Base-by-base conservation (phyloP, 2,113 vertebrate species). In the Nettapus auritus region DNA sequence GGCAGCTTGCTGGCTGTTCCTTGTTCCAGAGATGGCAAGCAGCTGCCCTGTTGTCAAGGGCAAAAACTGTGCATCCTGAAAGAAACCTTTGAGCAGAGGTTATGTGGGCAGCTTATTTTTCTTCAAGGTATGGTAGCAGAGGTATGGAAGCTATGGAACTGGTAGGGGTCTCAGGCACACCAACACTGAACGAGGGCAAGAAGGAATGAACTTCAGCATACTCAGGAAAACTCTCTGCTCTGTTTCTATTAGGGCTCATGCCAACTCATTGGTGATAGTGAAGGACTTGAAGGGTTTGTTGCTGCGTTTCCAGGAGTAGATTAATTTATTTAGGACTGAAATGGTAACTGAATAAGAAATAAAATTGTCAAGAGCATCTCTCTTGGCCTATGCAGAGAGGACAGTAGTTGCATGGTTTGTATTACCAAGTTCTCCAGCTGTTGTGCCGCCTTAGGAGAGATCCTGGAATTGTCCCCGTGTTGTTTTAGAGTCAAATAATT, bases 391-490 rank as follows among this genome's bases (percentile, higher is more conserved):
- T 63, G 46, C 57, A 74, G 66, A 48, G 13, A 42, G 52, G 20
- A 46, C 31, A 34, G 23, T 64, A 44, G 28, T 76, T 86, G 15
- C 7, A 4, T 26, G 33, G 48, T 70, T 66, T 36, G 4, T 68
- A 36, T 50, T 82, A 17, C 38, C 5, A 3, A 17, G 48, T 31
- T 73, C 42, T 0, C 0, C n/a, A 33, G 60, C 4, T 7, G 14
- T 84, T 87, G 34, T 91, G 74, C 70, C 42, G 71, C 0, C 0
- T 55, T 33, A 67, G 77, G 38, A 44, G 31, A n/a, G 48, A 52
- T 31, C 36, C 40, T 71, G 66, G 50, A 56, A 34, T 81, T 59
- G 52, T 82, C 34, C 22, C 12, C 13, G 19, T 50, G 16, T 69
- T 76, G 34, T 70, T 18, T 63, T 80, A 53, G 42, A 85, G 36